Evolutionary conservation across 1,140 invertebrate species (phyloP), one percentile per base, ranked within the genome.

Genomic region (Macrosteles quadrilineatus): DNA sequence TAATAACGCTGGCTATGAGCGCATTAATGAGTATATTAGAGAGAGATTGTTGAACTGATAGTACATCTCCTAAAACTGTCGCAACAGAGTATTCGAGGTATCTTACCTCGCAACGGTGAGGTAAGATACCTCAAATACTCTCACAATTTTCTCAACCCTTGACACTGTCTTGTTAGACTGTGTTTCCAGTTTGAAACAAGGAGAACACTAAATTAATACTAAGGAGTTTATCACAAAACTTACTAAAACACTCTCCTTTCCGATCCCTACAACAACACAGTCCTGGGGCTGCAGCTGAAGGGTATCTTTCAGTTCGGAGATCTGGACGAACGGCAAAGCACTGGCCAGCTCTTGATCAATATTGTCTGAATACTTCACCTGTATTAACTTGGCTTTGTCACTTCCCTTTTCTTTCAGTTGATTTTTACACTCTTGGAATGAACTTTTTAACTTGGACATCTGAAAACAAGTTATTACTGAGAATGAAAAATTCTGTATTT

Each of bases 201-300:
- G n/a, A n/a, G n/a, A n/a, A n/a, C n/a, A n/a, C n/a, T n/a, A n/a
- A n/a, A n/a, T n/a, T n/a, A n/a, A n/a, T n/a, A n/a, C n/a, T n/a
- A n/a, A n/a, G n/a, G n/a, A n/a, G n/a, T n/a, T n/a, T n/a, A n/a
- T 14, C 14, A 36, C 32, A 14, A 6, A 1, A 59, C 55, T 59
- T 59, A 59, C 55, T 6, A 59, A 4, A 2, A 11, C 55, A 59
- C 4, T 30, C 11, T 59, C 55, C 25, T 25, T 25, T 23, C 65
- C 65, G 19, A 67, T 50, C 27, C 43, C 30, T 2, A 67, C 65
- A 53, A 67, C 43, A 1, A 67, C 14, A 17, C n/a, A 29, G 36
- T 30, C 36, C 1, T 19, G 43, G 2, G 31, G 21, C n/a, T 6
- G 2, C 2, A 67, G 19, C 3, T 67, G 19, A 12, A 50, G 19